Base-by-base conservation (phyloP, 2,797 vertebrate genomes). In the Acipenser ruthenus region DNA sequence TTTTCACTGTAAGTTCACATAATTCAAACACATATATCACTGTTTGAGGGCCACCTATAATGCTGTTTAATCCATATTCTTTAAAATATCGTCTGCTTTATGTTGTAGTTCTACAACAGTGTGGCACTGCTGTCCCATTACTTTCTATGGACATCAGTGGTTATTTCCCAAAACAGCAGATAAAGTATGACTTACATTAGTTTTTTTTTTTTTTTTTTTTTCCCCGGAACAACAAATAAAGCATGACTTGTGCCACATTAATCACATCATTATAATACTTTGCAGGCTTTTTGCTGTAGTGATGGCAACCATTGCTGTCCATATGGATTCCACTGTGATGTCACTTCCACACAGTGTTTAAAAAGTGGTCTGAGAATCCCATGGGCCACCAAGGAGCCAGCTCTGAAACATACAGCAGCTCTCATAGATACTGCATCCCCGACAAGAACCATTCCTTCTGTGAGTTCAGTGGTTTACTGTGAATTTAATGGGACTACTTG, bases 221-320 rank as follows among this genome's bases (percentile, higher is more conserved):
- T n/a, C n/a, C n/a, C n/a, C n/a, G n/a, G n/a, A n/a, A n/a, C n/a
- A n/a, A n/a, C n/a, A n/a, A n/a, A n/a, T n/a, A n/a, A n/a, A n/a
- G n/a, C n/a, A n/a, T 18, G 18, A 18, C 18, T 18, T 18, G 18
- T 18, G 18, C 18, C 18, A 18, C 18, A 18, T 18, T 18, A 18
- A 18, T 18, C 18, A 18, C 18, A 18, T 18, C 18, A 18, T 18
- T 18, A 18, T 18, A 18, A 1, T 18, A 18, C 18, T 18, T 53
- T 58, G 1, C 7, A 88, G 89, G 85, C 71, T 15, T 61, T 60
- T 53, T 87, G 86, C 70, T 89, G 87, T 70, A 50, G 50, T 52
- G 80, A 86, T 63, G 86, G 84, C 7, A 6, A 6, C 61, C 84
- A 83, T 65, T 89, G 86, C 62, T 89, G 88, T 73, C 79, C 76